Evolutionary conservation across 2,113 vertebrate genomes (phyloP).

Genomic region (Rhea americana): DNA sequence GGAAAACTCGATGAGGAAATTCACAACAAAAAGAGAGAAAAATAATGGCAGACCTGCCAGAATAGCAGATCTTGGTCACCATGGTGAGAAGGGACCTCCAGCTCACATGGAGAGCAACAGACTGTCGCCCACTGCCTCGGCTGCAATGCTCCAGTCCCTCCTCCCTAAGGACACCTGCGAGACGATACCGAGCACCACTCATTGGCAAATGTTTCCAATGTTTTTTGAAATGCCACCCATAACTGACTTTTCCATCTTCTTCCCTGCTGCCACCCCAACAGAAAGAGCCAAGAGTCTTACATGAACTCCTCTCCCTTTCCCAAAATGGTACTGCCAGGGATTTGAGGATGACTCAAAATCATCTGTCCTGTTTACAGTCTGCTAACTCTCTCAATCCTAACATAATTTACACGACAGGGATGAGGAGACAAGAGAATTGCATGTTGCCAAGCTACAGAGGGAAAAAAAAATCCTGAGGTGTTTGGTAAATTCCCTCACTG

Average conservation of each 20-base stretch:
- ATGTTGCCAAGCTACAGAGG: constrained; percentile 44
- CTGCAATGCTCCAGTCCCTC: constrained; percentile 44
- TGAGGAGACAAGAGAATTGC: constrained; percentile 40
- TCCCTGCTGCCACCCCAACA: constrained; percentile 21
- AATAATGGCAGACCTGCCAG: constrained; percentile 26
- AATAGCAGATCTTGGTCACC: constrained; percentile 48
- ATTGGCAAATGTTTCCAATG: constrained; percentile 43
- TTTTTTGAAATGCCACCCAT: constrained; percentile 29
- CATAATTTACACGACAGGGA: constrained; percentile 54
- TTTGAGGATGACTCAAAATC: constrained; percentile 34
- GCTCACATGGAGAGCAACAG: constrained; percentile 47
- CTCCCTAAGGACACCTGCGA: constrained; percentile 45
- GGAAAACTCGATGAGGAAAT: constrained; percentile 41
- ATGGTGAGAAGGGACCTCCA: constrained; percentile 49
- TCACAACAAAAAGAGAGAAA: constrained; percentile 27
- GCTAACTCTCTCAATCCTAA: constrained; percentile 54
- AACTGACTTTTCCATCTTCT: constrained; percentile 36
- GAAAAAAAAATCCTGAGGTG: neutral
- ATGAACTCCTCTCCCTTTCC: constrained; percentile 32
- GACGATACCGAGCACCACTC: constrained; percentile 28
- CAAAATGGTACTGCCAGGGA: constrained; percentile 34
- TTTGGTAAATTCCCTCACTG: constrained; percentile 6
- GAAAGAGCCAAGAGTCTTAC: neutral
- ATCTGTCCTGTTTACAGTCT: constrained; percentile 59
- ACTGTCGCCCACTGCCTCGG: constrained; percentile 34